These are phyloP conservation scores for Takifugu flavidus DNA, from an alignment of 2,113 vertebrate genomes.

Conservation along the genomic window DNA sequence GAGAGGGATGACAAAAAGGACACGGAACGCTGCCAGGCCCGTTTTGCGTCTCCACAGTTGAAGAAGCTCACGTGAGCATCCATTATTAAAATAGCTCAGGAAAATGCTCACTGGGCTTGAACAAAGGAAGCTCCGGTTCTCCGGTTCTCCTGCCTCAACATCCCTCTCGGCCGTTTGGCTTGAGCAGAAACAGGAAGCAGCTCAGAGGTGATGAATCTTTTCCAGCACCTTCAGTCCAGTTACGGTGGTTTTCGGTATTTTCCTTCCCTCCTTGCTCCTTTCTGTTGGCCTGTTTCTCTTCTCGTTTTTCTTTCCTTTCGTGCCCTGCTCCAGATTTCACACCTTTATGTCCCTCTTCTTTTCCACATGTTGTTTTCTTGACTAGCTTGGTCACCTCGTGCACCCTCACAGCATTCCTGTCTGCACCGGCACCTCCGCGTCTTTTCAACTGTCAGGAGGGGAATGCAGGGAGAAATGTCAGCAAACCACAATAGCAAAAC, in stretches of 20 bases:
- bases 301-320: neutral
- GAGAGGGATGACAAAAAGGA: neutral
- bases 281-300: constrained; percentile 14
- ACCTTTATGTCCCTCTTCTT: constrained; percentile 33
- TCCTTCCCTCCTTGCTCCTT: neutral
- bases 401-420: neutral
- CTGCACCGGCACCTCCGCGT: constrained; percentile 17
- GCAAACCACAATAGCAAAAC: no score
- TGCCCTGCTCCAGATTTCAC: constrained; percentile 36
- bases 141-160: no score
- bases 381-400: constrained; percentile 30
- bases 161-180: neutral
- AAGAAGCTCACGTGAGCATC: constrained; percentile 21
- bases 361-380: neutral
- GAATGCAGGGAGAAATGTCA: no score
- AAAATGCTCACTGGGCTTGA: constrained; percentile 1
- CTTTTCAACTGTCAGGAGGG: neutral
- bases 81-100: constrained; percentile 38
- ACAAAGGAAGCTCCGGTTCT: neutral
- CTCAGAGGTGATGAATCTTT: constrained; percentile 4
- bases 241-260: neutral
- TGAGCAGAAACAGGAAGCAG: neutral
- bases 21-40: constrained; percentile 21
- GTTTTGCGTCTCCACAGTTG: constrained; percentile 43
- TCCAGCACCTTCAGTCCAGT: constrained; percentile 1